phyloP scores from a whole-genome alignment of 2,888 invertebrate species.

The Clanis bilineata region DNA sequence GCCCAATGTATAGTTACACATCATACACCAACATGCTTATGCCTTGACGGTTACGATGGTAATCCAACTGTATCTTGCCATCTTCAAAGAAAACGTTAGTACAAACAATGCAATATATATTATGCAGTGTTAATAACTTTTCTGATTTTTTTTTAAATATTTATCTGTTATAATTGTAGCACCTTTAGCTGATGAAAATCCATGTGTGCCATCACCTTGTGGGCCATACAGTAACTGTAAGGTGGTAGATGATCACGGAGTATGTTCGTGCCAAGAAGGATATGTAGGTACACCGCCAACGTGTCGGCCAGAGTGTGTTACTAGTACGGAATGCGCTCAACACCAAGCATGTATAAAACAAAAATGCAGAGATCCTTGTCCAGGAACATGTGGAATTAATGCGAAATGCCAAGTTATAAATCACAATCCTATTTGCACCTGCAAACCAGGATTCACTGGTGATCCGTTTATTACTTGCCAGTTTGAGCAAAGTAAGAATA shows the following conservation, averaged over 20 bases:
- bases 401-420: slow-evolving; percentile 89
- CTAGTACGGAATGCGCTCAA: slow-evolving; percentile 88
- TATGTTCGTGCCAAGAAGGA: slow-evolving; percentile 89
- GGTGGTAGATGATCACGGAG: slow-evolving; percentile 86
- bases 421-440: slow-evolving; percentile 91
- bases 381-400: slow-evolving; percentile 88
- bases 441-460: slow-evolving; percentile 88
- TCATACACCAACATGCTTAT: slow-evolving; percentile 91
- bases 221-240: slow-evolving; percentile 90
- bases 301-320: slow-evolving; percentile 89
- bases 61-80: slow-evolving; percentile 86
- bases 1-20: slow-evolving; percentile 91
- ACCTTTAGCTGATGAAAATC: slow-evolving; percentile 76
- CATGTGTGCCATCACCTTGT: slow-evolving; percentile 89
- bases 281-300: slow-evolving; percentile 89
- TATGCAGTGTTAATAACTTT: background rate
- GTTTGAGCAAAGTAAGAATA: slow-evolving; percentile 78
- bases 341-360: slow-evolving; percentile 87
- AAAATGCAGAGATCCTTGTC: slow-evolving; percentile 89
- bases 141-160: background rate
- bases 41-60: slow-evolving; percentile 89
- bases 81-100: slow-evolving; percentile 69
- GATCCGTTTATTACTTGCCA: slow-evolving; percentile 90
- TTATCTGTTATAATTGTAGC: slow-evolving; percentile 54
- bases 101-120: slow-evolving; percentile 22